Base-by-base conservation (phyloP, 1,140 invertebrate species). In the Luehdorfia chinensis region DNA sequence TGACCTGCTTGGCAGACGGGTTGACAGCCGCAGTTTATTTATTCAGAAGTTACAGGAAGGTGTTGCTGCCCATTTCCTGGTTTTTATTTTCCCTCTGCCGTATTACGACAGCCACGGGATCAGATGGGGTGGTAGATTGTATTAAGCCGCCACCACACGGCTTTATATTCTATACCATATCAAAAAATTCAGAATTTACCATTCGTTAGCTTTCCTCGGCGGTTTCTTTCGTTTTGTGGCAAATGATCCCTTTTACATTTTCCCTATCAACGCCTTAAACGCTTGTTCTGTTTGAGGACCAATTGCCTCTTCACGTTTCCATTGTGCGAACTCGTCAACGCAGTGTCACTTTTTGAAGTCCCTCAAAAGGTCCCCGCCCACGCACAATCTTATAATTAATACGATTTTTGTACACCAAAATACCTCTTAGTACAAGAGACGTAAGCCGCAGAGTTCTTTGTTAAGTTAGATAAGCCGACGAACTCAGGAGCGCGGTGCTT, bases 211-310 rank as follows among this genome's bases (percentile, higher is more conserved):
- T n/a, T n/a, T n/a, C n/a, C n/a, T n/a, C n/a, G n/a, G n/a, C n/a
- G n/a, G n/a, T n/a, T n/a, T n/a, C n/a, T n/a, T n/a, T n/a, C n/a
- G n/a, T n/a, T n/a, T n/a, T n/a, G n/a, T n/a, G n/a, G n/a, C n/a
- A n/a, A n/a, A n/a, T n/a, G 39, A 50, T 25, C 44, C 54, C 52
- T 54, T 60, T 60, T 32, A 31, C 36, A 13, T 36, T 64, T 75
- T 69, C 59, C 65, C 66, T 59, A 30, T 63, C 61, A 50, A 70
- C 69, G 65, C 68, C 62, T 69, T 66, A 63, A 72, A 64, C 64
- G 71, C 73, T 81, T 71, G 77, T 75, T 69, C 62, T 58, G 66
- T 68, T 77, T 73, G 66, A 76, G 77, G 74, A 80, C 74, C 73
- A 71, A 79, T 81, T 77, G 72, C 74, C 74, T 66, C 79, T 81